phyloP scores from a whole-genome alignment of 2,888 invertebrate species.

The Galerucella calmariensis region DNA sequence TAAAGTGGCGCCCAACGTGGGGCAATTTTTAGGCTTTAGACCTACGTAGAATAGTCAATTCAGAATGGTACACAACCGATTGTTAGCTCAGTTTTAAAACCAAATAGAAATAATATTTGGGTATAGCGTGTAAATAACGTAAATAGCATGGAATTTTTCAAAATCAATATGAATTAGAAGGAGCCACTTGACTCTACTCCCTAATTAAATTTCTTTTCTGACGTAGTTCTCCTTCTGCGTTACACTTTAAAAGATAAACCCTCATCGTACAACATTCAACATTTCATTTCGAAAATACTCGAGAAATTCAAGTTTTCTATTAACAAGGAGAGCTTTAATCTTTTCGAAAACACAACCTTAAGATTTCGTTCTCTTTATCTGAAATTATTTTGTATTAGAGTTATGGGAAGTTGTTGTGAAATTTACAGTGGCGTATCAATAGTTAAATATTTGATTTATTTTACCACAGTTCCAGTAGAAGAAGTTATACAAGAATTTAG shows the following conservation, averaged over 20 bases:
- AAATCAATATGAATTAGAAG: not conserved
- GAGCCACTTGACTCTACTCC: not conserved
- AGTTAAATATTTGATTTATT: no score
- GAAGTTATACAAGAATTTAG: no score
- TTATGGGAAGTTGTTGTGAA: conserved; percentile 1
- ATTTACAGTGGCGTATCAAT: not conserved
- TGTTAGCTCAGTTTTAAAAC: no score
- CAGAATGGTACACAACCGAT: no score
- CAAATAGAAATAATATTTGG: not conserved
- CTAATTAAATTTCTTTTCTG: not conserved
- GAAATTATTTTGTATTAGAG: conserved; percentile 6
- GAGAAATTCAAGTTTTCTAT: not conserved
- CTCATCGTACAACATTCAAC: not conserved
- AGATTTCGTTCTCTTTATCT: not conserved
- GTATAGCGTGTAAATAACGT: no score
- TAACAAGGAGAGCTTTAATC: conserved; percentile 28
- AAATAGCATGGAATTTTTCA: not conserved
- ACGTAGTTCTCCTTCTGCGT: not conserved
- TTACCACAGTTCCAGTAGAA: no score
- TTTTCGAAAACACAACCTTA: conserved; percentile 23
- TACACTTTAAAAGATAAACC: not conserved
- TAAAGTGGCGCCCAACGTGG: no score
- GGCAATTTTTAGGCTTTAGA: no score
- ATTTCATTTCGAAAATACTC: not conserved
- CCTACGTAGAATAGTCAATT: no score